Evolutionary conservation across 2,113 vertebrate species (phyloP).

Genomic region (Grus americana): DNA sequence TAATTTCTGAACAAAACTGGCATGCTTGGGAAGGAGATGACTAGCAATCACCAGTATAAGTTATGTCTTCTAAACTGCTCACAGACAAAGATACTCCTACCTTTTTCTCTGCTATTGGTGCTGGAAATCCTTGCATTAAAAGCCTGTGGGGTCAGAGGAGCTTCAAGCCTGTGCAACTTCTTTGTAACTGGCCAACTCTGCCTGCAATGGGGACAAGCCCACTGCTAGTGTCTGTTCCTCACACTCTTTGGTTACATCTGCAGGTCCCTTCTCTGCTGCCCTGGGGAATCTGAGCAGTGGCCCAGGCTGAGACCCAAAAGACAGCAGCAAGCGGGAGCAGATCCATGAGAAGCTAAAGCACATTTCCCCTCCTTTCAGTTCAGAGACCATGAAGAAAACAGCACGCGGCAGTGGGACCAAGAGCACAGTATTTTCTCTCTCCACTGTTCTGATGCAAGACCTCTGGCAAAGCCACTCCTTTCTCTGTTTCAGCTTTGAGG

Average conservation of each 20-base stretch:
- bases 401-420: rapidly evolving
- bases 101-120: background rate
- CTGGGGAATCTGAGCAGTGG: background rate
- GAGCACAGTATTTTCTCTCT: background rate
- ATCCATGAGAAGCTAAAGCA: background rate
- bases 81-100: background rate
- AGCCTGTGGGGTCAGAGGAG: background rate
- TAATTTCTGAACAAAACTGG: conserved; percentile 6
- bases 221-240: background rate
- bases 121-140: background rate
- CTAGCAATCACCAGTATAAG: background rate
- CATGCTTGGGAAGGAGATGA: background rate
- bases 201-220: background rate
- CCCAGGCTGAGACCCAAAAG: background rate
- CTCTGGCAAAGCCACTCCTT: background rate
- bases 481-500: background rate
- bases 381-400: background rate
- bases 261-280: background rate
- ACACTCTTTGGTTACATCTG: background rate
- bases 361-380: background rate
- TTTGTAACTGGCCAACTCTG: background rate
- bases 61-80: background rate
- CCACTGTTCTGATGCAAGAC: background rate
- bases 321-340: background rate
- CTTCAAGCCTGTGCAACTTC: background rate